Percentiles rank a stretch among this genome's conserved stretches.
Conservation (phyloP, 2,113 vertebrate genomes). For the Blennius ocellaris region DNA sequence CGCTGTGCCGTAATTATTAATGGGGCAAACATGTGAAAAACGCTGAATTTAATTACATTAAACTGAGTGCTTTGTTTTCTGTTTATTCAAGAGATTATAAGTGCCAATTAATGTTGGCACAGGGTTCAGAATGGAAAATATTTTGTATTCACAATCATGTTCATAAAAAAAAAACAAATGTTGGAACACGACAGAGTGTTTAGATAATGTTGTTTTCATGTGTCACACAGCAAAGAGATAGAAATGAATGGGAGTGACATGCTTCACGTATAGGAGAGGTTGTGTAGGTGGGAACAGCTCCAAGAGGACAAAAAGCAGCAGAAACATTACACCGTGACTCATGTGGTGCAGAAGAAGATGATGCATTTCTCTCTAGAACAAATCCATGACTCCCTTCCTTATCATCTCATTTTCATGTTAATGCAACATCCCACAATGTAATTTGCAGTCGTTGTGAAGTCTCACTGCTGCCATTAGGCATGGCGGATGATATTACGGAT, state of each 20-base stretch:
- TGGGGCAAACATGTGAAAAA: not conserved
- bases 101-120: not conserved
- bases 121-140: slow-evolving; percentile 2
- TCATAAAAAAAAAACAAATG: slow-evolving; percentile 6
- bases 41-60: not conserved
- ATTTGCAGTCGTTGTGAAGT: slow-evolving; percentile 42
- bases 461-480: slow-evolving; percentile 35
- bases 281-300: slow-evolving; percentile 14
- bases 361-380: slow-evolving; percentile 18
- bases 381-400: slow-evolving; percentile 19
- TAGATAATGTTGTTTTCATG: slow-evolving; percentile 37
- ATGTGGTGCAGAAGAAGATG: not conserved
- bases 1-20: not conserved
- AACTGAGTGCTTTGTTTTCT: slow-evolving; percentile 2
- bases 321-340: slow-evolving; percentile 30
- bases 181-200: too few species aligned
- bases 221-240: slow-evolving; percentile 36
- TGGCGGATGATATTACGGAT: slow-evolving; percentile 32
- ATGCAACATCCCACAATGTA: slow-evolving; percentile 28
- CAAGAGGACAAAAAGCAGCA: slow-evolving; percentile 11
- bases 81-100: not conserved
- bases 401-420: slow-evolving; percentile 38
- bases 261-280: slow-evolving; percentile 27
- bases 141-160: slow-evolving; percentile 1
- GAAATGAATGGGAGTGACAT: slow-evolving; percentile 55